Percentiles rank a stretch among this genome's conserved stretches.
These are phyloP conservation scores for Thecocarcelia acutangulata DNA, from an alignment of 2,888 invertebrate species.

Conservation along the genomic window DNA sequence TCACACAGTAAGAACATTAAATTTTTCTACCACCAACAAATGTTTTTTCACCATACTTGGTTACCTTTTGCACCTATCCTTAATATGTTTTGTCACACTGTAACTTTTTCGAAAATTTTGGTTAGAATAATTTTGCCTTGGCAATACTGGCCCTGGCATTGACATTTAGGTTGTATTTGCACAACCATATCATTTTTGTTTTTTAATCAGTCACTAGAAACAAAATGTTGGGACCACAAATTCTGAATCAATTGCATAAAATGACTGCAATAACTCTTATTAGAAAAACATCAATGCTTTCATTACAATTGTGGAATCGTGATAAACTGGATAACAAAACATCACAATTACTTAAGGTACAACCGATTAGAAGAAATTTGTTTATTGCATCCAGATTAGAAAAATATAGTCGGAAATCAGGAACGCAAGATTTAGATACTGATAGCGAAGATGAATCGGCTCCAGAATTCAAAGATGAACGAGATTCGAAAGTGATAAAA, in stretches of 20 bases:
- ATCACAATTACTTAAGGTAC: background rate
- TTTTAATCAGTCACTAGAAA: background rate
- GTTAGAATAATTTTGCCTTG: no score
- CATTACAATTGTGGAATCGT: background rate
- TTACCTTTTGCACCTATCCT: no score
- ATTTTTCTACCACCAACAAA: no score
- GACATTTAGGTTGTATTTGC: constrained; percentile 26
- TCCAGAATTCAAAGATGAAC: constrained; percentile 82
- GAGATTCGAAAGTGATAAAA: constrained; percentile 86
- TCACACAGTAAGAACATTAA: no score
- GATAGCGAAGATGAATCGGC: constrained; percentile 83
- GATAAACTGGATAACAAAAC: background rate
- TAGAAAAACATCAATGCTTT: background rate
- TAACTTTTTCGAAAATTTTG: no score
- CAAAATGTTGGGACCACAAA: constrained; percentile 57
- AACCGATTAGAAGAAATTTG: constrained; percentile 28
- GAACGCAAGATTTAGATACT: constrained; percentile 70
- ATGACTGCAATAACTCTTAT: background rate
- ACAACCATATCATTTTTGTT: constrained; percentile 16
- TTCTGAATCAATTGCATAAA: constrained; percentile 16
- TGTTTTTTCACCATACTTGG: no score
- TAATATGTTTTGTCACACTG: no score
- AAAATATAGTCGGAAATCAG: constrained; percentile 75
- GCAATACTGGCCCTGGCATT: background rate
- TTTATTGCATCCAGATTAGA: constrained; percentile 30